Evolutionary conservation across 2,797 vertebrate species (phyloP).

Genomic region (Semaprochilodus insignis): DNA sequence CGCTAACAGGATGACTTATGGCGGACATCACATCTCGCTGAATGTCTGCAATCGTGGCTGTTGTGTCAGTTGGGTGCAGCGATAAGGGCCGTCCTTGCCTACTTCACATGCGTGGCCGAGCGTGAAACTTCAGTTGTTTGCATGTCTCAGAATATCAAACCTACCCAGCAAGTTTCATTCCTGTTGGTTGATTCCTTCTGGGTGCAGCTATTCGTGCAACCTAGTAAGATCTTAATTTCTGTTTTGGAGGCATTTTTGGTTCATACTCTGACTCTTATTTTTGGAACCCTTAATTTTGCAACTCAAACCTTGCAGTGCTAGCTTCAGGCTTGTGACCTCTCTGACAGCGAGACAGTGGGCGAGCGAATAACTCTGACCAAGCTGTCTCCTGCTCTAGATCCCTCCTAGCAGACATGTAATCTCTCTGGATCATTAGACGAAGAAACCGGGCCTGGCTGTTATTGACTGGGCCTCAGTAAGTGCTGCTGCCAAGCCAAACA

Average conservation of each 20-base stretch:
- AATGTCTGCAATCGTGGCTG: too few relatives aligned
- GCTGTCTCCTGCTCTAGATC: slow-evolving; percentile 19
- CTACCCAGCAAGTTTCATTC: too few relatives aligned
- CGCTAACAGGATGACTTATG: too few relatives aligned
- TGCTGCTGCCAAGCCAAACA: slow-evolving; percentile 48
- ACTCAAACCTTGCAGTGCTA: not conserved
- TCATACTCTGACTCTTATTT: not conserved
- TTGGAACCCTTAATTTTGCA: not conserved
- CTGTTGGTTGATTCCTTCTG: too few relatives aligned
- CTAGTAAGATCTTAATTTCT: too few relatives aligned
- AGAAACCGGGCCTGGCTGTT: slow-evolving; percentile 23
- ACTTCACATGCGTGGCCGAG: too few relatives aligned
- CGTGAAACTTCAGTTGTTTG: too few relatives aligned
- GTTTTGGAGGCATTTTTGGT: not conserved
- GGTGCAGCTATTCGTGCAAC: not conserved
- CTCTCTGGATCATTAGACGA: slow-evolving; percentile 42
- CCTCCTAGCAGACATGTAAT: slow-evolving; percentile 17
- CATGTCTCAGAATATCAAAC: too few relatives aligned
- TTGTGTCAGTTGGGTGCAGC: too few relatives aligned
- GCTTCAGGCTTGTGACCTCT: slow-evolving; percentile 29
- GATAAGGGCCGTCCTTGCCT: too few relatives aligned
- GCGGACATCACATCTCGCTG: too few relatives aligned
- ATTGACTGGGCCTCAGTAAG: slow-evolving; percentile 49
- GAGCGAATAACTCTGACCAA: slow-evolving; percentile 35
- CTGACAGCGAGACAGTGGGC: slow-evolving; percentile 10